Base-by-base conservation (phyloP, 1,140 invertebrate genomes). In the Delia radicum region DNA sequence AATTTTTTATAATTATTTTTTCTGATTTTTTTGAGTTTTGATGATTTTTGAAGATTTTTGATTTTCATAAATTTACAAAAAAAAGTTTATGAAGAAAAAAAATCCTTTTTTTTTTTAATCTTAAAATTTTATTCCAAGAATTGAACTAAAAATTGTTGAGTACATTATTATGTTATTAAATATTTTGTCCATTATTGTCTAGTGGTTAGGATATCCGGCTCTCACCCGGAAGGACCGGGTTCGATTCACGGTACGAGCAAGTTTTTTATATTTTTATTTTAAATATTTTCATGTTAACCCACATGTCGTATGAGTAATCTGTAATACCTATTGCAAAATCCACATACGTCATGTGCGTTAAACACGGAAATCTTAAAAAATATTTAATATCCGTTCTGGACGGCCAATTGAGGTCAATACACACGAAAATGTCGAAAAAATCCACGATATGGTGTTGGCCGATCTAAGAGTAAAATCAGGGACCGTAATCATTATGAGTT, bases 131-230 rank as follows among this genome's bases (percentile, higher is more conserved):
- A 4, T 5, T 33, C 4, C 31, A 33, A 33, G 4, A 33, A 33
- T 33, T 33, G 4, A n/a, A n/a, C n/a, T n/a, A n/a, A n/a, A 33
- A 33, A 33, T 33, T 33, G 46, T 48, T 61, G 24, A 61, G 24
- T 61, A 5, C 2, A 61, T 15, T 5, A 61, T 27, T 29, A 27
- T 28, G 62, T 12, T 27, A 3, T 2, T 31, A 2, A 6, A 18
- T 2, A 12, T n/a, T 26, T 27, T 77, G 69, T 88, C 87, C 89
- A 88, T 88, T 90, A 89, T 90, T 87, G 89, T 90, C 92, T 93
- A 93, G 92, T 93, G 92, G 92, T 90, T 93, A 93, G 92, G 92
- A 93, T 93, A 93, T 90, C 91, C 91, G 92, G 92, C 91, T 93
- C 90, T 93, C 92, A 93, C 92, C 91, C 91, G 91, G 91, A 90